These are phyloP conservation scores for Scaptomyza flava DNA, from an alignment of 2,888 invertebrate genomes.

Conservation along the genomic window DNA sequence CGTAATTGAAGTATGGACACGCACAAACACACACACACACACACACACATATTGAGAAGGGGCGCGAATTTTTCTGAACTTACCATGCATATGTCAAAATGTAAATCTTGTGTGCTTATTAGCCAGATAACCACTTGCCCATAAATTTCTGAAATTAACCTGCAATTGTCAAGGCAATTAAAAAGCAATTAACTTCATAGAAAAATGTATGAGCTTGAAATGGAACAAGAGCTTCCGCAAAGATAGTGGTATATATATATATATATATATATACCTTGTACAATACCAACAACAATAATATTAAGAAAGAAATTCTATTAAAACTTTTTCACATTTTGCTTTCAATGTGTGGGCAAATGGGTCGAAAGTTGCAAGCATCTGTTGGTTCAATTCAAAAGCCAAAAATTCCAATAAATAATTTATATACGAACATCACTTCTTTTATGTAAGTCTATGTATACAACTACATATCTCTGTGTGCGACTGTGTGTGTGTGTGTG, in stretches of 20 bases:
- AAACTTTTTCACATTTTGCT: constrained; percentile 71
- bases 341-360: constrained; percentile 35
- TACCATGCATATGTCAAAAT: not conserved
- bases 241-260: not conserved
- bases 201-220: not conserved
- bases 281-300: constrained; percentile 32
- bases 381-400: constrained; percentile 63
- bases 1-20: constrained; percentile 48
- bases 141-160: not conserved
- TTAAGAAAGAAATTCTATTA: constrained; percentile 70
- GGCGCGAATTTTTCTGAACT: not conserved
- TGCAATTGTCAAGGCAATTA: constrained; percentile 16
- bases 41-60: not conserved
- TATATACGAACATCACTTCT: constrained; percentile 41
- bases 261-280: not conserved
- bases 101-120: not conserved
- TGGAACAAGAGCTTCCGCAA: not conserved
- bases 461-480: no score
- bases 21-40: constrained; percentile 18
- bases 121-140: not conserved
- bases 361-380: constrained; percentile 25
- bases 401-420: constrained; percentile 79
- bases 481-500: not conserved
- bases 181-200: constrained; percentile 9
- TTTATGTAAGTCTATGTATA: not conserved